Base-by-base conservation (phyloP, 2,888 invertebrate species). In the Idaea straminata region DNA sequence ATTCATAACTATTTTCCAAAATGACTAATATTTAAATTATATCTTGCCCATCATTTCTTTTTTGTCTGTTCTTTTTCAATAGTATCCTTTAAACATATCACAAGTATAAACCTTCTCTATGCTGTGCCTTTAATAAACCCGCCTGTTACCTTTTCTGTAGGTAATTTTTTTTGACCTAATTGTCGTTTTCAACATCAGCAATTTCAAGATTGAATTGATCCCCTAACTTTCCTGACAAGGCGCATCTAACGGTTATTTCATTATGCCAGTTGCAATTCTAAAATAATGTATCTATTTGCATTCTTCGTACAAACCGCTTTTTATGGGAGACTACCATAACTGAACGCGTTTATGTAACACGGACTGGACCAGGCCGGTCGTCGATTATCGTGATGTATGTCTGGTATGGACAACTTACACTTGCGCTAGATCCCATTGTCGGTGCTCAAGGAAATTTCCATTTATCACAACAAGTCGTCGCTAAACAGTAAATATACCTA, bases 321-420 rank as follows among this genome's bases (percentile, higher is more conserved):
- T 62, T 64, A 64, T 35, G 62, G 65, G 62, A 64, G 65, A 47
- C 66, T 62, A 64, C 64, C 63, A 68, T 64, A 63, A 64, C 65
- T 66, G 35, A 59, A 47, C 47, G 61, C 47, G 47, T 59, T 70
- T 66, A 70, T 34, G 66, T 68, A 69, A 71, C 57, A 71, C 57
- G 35, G 61, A 68, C 68, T 70, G 66, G 69, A 70, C 66, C 61
- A 59, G 62, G 59, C 68, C 64, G 64, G 71, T 68, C 60, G 57
- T 38, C 63, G 62, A 65, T 66, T 66, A 69, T 65, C 64, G 64
- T 65, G 64, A 68, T 35, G n/a, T 57, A 34, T 35, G 35, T 62
- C 67, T 57, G 60, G 62, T 65, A 64, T 62, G 60, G 59, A 64
- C 61, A 66, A 57, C 62, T 38, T 66, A 64, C 64, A 63, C 60